phyloP scores from a whole-genome alignment of 1,140 invertebrate species.

The Maconellicoccus hirsutus region DNA sequence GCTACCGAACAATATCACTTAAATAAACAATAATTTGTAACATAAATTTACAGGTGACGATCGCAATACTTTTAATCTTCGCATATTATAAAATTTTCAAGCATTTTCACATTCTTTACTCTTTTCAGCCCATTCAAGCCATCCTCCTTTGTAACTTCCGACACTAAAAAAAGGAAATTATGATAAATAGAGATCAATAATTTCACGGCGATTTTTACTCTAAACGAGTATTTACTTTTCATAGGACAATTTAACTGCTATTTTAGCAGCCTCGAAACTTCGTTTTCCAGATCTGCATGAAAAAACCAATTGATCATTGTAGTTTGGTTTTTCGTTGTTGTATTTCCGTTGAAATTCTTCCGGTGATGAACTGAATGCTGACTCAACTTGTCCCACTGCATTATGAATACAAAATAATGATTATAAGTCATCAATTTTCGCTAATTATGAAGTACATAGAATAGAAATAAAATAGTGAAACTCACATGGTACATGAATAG shows the following conservation, averaged over 20 bases:
- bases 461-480: neutral
- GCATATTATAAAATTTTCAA: no score
- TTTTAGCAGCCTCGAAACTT: conserved; percentile 26
- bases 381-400: conserved; percentile 27
- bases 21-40: no score
- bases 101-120: no score
- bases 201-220: no score
- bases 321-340: conserved; percentile 25
- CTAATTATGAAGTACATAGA: neutral
- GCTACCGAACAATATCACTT: no score
- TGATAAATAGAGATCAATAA: no score
- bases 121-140: no score
- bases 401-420: conserved; percentile 18
- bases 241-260: conserved; percentile 24
- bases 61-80: no score
- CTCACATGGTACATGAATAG: conserved; percentile 29
- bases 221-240: conserved; percentile 26
- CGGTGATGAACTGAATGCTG: conserved; percentile 23
- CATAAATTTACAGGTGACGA: no score
- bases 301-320: conserved; percentile 26
- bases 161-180: no score
- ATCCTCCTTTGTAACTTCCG: no score
- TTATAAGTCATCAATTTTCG: neutral
- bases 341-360: conserved; percentile 26
- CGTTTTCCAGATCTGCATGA: conserved; percentile 29